Evolutionary conservation across 2,113 vertebrate species (phyloP), one percentile per base, ranked within the genome.

Genomic region (Syngnathoides biaculeatus): DNA sequence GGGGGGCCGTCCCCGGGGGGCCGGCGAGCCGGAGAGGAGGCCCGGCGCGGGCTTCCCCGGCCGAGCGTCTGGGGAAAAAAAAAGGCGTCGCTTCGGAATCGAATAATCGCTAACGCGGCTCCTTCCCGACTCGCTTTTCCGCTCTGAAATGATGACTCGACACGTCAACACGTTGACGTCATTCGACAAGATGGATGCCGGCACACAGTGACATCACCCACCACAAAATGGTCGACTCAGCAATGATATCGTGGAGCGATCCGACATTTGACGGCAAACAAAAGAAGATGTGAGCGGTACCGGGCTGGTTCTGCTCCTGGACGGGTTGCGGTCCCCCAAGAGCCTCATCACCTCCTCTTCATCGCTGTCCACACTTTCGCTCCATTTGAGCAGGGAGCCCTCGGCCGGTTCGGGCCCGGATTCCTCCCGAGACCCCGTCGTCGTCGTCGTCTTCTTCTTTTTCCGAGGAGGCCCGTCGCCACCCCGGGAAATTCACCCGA

Each of bases 301-400:
- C 82, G 82, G 71, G 11, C 64, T 42, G 13, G 52, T 24, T 13
- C 17, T 71, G 58, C 65, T 82, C 15, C 0, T 15, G 11, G 66
- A 76, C 1, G 74, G 64, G 30, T 77, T 75, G 68, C 68, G 26
- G 30, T 83, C 87, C 55, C 85, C 89, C 17, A 91, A 69, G 62
- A 92, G 8, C 30, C 65, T 81, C 70, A 52, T 87, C 85, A 91
- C 83, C 42, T 92, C 92, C 62, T 94, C 91, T 67, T 93, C 91
- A 42, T 93, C 92, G 0, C 92, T 93, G 57, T 92, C 92, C 53
- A 89, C 55, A 64, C 56, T 79, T 4, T 63, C 14, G 38, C 22
- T 24, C 39, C 26, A 5, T n/a, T n/a, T 19, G 35, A 48, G 9
- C 12, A 3, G 48, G 26, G 17, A 13, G 8, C 2, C 3, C 11